These are phyloP conservation scores for Tinamus major DNA, from an alignment of 2,797 vertebrate species.

Conservation along the genomic window DNA sequence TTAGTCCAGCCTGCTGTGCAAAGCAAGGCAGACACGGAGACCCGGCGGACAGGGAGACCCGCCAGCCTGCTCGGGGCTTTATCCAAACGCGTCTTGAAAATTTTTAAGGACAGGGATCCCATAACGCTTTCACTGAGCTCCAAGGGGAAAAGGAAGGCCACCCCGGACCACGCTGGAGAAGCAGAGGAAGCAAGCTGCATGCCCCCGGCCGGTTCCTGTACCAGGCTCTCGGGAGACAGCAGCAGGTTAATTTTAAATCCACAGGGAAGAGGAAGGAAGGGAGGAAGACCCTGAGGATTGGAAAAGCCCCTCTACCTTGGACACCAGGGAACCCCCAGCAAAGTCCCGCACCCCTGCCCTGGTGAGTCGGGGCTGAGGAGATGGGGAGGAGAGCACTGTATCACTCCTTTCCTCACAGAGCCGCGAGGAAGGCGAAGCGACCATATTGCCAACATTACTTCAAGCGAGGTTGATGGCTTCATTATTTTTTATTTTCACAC, in stretches of 20 bases:
- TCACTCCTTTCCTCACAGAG: accelerated
- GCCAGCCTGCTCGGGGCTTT: not conserved
- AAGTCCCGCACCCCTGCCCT: not conserved
- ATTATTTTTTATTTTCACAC: not conserved
- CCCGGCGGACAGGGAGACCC: not conserved
- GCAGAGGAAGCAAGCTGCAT: not conserved
- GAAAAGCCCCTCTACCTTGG: not conserved
- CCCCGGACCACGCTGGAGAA: too few relatives aligned
- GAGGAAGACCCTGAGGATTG: not conserved
- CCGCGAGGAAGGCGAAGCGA: not conserved
- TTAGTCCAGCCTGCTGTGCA: not conserved
- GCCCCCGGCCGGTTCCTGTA: not conserved
- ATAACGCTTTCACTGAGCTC: not conserved
- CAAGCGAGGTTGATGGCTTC: not conserved
- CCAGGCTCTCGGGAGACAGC: not conserved
- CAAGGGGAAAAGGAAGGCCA: too few relatives aligned
- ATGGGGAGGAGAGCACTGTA: not conserved
- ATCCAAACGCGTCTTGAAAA: not conserved
- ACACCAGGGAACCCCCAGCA: not conserved
- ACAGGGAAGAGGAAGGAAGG: not conserved
- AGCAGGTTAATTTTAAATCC: not conserved
- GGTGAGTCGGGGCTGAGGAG: not conserved
- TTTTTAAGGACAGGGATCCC: not conserved
- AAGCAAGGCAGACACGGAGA: not conserved
- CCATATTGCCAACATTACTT: accelerated